phyloP scores from a whole-genome alignment of 1,140 invertebrate genomes.

The Pseudachorutes palmiensis region DNA sequence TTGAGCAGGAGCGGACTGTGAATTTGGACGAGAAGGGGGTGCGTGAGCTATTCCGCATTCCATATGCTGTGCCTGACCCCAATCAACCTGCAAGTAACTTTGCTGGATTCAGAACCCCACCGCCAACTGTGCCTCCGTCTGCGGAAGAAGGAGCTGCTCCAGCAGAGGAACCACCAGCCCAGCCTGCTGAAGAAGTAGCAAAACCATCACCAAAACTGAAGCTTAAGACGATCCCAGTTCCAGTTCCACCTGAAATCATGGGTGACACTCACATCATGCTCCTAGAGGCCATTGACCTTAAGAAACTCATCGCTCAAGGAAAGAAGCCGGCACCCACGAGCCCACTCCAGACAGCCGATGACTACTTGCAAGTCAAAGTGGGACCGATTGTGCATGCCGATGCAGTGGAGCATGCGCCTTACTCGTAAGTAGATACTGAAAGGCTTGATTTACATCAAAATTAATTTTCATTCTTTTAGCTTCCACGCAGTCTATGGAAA shows the following conservation, averaged over 20 bases:
- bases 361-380: conserved; percentile 30
- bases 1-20: conserved; percentile 28
- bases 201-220: too few species aligned
- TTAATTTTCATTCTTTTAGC: conserved; percentile 2
- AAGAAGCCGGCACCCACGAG: conserved; percentile 13
- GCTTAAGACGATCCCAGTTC: conserved; percentile 25
- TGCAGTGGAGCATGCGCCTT: conserved; percentile 30
- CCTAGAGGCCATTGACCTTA: conserved; percentile 26
- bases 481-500: conserved; percentile 32
- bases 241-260: conserved; percentile 19
- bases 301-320: conserved; percentile 21
- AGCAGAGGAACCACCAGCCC: too few species aligned
- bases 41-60: conserved; percentile 31
- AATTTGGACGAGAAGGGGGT: conserved; percentile 30
- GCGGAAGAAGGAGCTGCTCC: too few species aligned
- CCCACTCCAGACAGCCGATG: conserved; percentile 30
- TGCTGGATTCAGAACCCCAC: too few species aligned
- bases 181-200: too few species aligned
- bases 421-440: conserved; percentile 32
- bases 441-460: too few species aligned
- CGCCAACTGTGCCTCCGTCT: too few species aligned
- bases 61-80: conserved; percentile 31
- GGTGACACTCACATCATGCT: conserved; percentile 34
- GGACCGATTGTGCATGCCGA: conserved; percentile 24
- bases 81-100: conserved; percentile 14